A percentile compares a stretch with the other conserved stretches of the same genome.
Evolutionary conservation across 2,797 vertebrate species (phyloP).

Genomic region (Sebastes minor): DNA sequence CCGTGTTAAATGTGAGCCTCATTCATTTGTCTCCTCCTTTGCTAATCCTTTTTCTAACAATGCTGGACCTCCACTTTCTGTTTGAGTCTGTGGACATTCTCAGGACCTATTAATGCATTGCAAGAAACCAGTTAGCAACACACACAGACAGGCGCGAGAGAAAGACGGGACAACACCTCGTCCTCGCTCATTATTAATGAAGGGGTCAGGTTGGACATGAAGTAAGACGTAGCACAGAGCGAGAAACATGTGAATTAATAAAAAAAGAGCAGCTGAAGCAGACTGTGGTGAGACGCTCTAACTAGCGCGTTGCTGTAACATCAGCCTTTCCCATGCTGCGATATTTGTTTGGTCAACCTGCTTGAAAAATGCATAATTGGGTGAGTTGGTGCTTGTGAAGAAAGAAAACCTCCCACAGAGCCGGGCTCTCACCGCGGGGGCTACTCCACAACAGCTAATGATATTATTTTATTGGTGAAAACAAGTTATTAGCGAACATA

Average conservation of each 20-base stretch:
- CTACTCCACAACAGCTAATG: constrained; percentile 9
- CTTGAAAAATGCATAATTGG: constrained; percentile 52
- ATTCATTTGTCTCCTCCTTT: neutral
- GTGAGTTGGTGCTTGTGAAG: constrained; percentile 29
- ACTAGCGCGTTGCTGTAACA: constrained; percentile 44
- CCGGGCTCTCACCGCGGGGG: neutral
- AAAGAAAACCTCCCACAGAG: constrained; percentile 13
- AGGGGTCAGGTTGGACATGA: constrained; percentile 27
- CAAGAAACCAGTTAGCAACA: neutral
- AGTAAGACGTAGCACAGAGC: constrained; percentile 4
- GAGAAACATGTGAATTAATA: constrained; percentile 26
- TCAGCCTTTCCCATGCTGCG: constrained; percentile 26
- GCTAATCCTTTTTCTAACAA: constrained; percentile 5
- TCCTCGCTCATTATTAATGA: constrained; percentile 48
- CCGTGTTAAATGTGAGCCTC: neutral
- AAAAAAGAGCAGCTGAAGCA: neutral
- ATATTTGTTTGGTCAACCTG: constrained; percentile 34
- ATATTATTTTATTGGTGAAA: constrained; percentile 6
- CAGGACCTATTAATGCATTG: neutral
- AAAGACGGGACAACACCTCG: constrained; percentile 10
- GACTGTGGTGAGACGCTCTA: neutral
- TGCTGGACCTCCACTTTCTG: neutral
- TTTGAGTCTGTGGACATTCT: constrained; percentile 9
- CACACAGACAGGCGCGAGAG: neutral
- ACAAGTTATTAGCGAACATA: neutral